phyloP scores from a whole-genome alignment of 1,140 invertebrate genomes.

The Caenorhabditis tropicalis region DNA sequence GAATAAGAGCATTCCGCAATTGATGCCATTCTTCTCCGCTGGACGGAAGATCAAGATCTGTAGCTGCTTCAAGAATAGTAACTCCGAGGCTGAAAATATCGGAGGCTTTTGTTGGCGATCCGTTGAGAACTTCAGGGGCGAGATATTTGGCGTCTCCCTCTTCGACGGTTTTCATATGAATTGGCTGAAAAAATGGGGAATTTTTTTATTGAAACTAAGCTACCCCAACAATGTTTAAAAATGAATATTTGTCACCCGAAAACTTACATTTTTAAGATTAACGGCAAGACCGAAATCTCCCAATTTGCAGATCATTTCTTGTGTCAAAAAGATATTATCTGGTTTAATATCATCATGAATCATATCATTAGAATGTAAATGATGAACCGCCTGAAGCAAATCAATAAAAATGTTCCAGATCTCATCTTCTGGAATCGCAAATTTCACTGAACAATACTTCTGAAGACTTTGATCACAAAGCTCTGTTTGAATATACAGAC shows the following conservation, averaged over 20 bases:
- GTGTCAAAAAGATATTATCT: conserved; percentile 79
- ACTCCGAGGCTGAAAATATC: conserved; percentile 74
- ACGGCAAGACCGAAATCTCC: conserved; percentile 81
- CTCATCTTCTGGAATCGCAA: conserved; percentile 74
- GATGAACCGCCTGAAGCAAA: conserved; percentile 77
- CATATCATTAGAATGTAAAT: conserved; percentile 78
- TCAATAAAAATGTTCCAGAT: conserved; percentile 76
- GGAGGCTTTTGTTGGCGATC: conserved; percentile 76
- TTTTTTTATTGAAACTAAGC: neutral
- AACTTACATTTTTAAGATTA: conserved; percentile 76
- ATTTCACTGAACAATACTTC: conserved; percentile 72
- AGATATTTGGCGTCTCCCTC: conserved; percentile 83
- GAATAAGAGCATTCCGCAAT: conserved; percentile 76
- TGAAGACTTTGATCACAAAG: conserved; percentile 76
- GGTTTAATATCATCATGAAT: conserved; percentile 83
- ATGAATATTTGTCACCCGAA: neutral
- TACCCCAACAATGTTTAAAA: too few relatives aligned
- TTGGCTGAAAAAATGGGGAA: conserved; percentile 70
- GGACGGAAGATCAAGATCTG: conserved; percentile 79
- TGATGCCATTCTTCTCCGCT: conserved; percentile 79
- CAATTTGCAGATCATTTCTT: conserved; percentile 78
- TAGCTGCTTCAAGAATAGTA: conserved; percentile 76
- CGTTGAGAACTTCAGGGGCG: conserved; percentile 79
- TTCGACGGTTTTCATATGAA: conserved; percentile 74
- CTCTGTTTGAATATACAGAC: conserved; percentile 80